phyloP scores from a whole-genome alignment of 2,797 vertebrate genomes.

The Microctenopoma stevenorrisi region DNA sequence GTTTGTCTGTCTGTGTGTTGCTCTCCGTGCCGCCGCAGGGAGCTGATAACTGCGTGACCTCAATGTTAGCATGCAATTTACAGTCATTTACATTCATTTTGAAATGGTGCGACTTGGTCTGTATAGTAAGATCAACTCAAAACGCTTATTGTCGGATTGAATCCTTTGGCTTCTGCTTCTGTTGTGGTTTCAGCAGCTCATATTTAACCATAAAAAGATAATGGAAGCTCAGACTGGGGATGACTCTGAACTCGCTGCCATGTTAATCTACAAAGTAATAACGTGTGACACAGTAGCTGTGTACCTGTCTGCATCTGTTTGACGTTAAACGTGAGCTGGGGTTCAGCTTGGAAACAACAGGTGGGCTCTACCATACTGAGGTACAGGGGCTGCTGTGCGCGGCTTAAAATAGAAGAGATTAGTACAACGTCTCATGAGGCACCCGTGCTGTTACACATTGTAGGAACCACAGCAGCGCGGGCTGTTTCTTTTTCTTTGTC shows the following conservation, averaged over 20 bases:
- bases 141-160: slow-evolving; percentile 59
- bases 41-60: neutral
- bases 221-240: slow-evolving; percentile 47
- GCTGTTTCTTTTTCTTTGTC: slow-evolving; percentile 32
- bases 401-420: slow-evolving; percentile 71
- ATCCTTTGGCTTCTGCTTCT: slow-evolving; percentile 55
- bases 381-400: slow-evolving; percentile 58
- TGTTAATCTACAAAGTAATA: slow-evolving; percentile 78
- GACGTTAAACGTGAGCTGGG: slow-evolving; percentile 65
- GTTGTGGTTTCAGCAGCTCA: slow-evolving; percentile 63
- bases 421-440: slow-evolving; percentile 48
- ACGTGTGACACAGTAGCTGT: slow-evolving; percentile 58
- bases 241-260: slow-evolving; percentile 65
- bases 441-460: slow-evolving; percentile 39
- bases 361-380: slow-evolving; percentile 63
- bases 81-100: slow-evolving; percentile 23
- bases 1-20: neutral
- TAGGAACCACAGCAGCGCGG: slow-evolving; percentile 22
- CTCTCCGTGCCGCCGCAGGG: neutral
- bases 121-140: slow-evolving; percentile 39
- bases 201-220: slow-evolving; percentile 60
- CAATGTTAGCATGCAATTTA: slow-evolving; percentile 18
- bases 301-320: slow-evolving; percentile 69
- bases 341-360: slow-evolving; percentile 62
- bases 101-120: slow-evolving; percentile 3